Percentiles rank a stretch among this genome's conserved stretches.
Conservation (phyloP, 2,888 invertebrate genomes). For the Syrphus vitripennis region DNA sequence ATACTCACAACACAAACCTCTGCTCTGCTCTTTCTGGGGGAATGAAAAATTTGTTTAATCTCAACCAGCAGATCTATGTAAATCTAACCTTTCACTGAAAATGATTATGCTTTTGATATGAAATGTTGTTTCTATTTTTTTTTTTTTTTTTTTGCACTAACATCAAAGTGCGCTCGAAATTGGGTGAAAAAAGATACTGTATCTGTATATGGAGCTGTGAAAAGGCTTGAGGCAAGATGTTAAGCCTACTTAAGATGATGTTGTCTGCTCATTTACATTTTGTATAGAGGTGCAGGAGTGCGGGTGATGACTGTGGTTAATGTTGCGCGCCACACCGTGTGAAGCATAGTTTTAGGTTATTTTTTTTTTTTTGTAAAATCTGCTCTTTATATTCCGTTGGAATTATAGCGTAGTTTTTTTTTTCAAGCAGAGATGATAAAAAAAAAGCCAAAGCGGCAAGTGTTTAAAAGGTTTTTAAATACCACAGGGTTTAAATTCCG, state of each 20-base stretch:
- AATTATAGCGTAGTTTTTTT: slow-evolving; percentile 43
- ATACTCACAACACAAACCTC: slow-evolving; percentile 47
- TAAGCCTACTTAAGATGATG: slow-evolving; percentile 71
- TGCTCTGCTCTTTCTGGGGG: neutral
- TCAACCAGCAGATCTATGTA: slow-evolving; percentile 51
- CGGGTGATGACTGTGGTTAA: slow-evolving; percentile 22
- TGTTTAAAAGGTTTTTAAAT: slow-evolving; percentile 58
- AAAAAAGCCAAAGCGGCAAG: slow-evolving; percentile 35
- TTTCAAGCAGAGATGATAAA: slow-evolving; percentile 1
- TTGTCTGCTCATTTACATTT: slow-evolving; percentile 71
- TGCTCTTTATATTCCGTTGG: slow-evolving; percentile 23
- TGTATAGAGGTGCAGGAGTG: slow-evolving; percentile 38
- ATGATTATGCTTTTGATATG: slow-evolving; percentile 61
- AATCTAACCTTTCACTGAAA: slow-evolving; percentile 55
- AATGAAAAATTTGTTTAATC: slow-evolving; percentile 58
- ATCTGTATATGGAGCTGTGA: slow-evolving; percentile 37
- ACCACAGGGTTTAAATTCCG: slow-evolving; percentile 59
- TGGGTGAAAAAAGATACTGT: slow-evolving; percentile 52
- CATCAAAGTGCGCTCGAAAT: slow-evolving; percentile 31
- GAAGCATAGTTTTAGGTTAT: slow-evolving; percentile 38
- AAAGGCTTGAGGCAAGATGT: slow-evolving; percentile 66
- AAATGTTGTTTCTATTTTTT: slow-evolving; percentile 41
- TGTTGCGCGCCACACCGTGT: slow-evolving; percentile 23
- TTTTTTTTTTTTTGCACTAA: neutral
- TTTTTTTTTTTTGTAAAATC: slow-evolving; percentile 14